These are phyloP conservation scores for Sylvilagus floridanus DNA, from an alignment of 2,797 vertebrate species.

Conservation along the genomic window DNA sequence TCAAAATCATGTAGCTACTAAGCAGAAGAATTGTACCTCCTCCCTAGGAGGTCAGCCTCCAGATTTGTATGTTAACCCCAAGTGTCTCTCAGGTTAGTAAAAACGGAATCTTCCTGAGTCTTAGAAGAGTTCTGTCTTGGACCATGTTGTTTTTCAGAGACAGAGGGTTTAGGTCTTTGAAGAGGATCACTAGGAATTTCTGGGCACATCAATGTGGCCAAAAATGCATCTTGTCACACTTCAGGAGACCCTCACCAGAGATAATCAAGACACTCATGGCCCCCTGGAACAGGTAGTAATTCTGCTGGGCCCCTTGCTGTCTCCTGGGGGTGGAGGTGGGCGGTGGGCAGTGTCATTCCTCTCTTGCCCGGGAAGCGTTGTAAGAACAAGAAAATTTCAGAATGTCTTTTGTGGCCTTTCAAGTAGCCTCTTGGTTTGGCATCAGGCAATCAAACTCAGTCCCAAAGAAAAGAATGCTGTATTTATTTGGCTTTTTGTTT, in stretches of 20 bases:
- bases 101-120: constrained; percentile 36
- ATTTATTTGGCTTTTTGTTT: constrained; percentile 52
- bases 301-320: not conserved
- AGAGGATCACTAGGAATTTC: not conserved
- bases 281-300: not conserved
- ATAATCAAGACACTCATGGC: not conserved
- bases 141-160: not conserved
- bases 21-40: not conserved
- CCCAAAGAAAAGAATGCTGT: constrained; percentile 25
- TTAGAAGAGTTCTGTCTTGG: not conserved
- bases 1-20: not conserved
- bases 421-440: not conserved
- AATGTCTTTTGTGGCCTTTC: not conserved
- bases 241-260: not conserved
- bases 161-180: not conserved
- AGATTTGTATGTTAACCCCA: not conserved
- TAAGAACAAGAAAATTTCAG: constrained; percentile 38
- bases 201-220: not conserved
- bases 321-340: not conserved
- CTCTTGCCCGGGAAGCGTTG: not conserved
- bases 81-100: not conserved
- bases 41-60: not conserved
- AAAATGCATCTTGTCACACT: not conserved
- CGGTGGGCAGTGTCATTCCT: not conserved
- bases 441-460: not conserved